phyloP scores from a whole-genome alignment of 2,888 invertebrate genomes.

The Yponomeuta cagnagella region DNA sequence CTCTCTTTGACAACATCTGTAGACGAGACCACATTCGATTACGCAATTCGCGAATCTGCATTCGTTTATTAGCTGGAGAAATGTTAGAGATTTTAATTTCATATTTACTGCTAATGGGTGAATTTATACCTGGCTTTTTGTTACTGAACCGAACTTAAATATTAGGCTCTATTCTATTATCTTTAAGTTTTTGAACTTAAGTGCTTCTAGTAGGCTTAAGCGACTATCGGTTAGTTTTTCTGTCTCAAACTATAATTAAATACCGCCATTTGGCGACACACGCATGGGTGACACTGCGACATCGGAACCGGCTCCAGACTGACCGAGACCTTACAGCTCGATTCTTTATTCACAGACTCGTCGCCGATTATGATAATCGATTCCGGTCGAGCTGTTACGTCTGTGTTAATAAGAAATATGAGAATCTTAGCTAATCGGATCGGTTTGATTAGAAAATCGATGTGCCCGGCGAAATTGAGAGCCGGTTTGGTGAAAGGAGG shows the following conservation, averaged over 20 bases:
- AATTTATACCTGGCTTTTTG: too few species aligned
- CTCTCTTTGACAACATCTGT: neutral
- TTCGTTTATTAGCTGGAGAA: neutral
- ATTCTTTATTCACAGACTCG: neutral
- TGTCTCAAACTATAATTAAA: too few species aligned
- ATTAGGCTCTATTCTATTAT: too few species aligned
- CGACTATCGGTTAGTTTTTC: too few species aligned
- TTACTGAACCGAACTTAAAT: too few species aligned
- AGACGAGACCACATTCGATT: neutral
- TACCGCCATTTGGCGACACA: too few species aligned
- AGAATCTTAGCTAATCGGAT: conserved; percentile 2
- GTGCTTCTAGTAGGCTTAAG: too few species aligned
- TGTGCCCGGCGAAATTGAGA: neutral
- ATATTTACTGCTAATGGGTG: too few species aligned
- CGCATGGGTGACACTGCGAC: too few species aligned
- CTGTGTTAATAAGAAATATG: neutral
- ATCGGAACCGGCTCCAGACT: neutral
- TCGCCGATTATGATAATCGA: neutral
- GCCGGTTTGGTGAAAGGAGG: conserved; percentile 6
- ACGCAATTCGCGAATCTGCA: neutral
- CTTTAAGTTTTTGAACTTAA: too few species aligned
- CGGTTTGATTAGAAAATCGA: neutral
- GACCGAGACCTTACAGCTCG: conserved; percentile 4
- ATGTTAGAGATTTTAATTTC: too few species aligned
- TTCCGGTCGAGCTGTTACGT: conserved; percentile 1